These are phyloP conservation scores for Tolypeutes matacus DNA, from an alignment of 2,797 vertebrate genomes.

Conservation along the genomic window DNA sequence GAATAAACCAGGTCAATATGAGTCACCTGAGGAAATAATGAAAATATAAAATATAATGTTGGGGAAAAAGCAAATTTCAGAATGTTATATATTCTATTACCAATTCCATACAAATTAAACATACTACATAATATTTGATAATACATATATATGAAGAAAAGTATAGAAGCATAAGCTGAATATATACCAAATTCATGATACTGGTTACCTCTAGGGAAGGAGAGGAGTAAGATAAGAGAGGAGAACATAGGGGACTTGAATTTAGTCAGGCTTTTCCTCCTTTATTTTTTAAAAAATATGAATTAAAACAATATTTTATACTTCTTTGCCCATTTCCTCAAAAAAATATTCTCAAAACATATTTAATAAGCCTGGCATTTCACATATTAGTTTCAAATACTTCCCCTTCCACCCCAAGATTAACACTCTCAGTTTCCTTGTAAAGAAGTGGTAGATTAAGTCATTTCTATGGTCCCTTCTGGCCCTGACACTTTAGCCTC, in stretches of 20 bases:
- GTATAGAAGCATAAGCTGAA: background rate
- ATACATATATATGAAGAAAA: background rate
- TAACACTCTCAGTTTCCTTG: background rate
- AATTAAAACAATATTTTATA: background rate
- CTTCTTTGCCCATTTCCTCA: constrained; percentile 16
- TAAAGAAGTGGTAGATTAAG: background rate
- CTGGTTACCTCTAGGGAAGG: background rate
- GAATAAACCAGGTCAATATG: background rate
- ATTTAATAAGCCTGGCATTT: constrained; percentile 11
- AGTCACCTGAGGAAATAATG: background rate
- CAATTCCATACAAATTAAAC: constrained; percentile 51
- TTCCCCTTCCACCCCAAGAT: background rate
- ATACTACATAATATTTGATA: background rate
- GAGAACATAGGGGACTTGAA: background rate
- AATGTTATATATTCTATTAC: background rate
- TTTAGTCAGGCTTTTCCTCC: background rate
- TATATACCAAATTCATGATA: background rate
- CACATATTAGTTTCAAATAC: background rate
- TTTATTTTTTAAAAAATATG: background rate
- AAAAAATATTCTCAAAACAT: constrained; percentile 35
- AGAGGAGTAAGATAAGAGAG: background rate
- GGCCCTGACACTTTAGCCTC: background rate
- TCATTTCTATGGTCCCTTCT: background rate
- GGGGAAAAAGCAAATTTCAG: background rate
- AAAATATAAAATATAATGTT: background rate